Percentiles rank a stretch among this genome's conserved stretches.
These are phyloP conservation scores for Miniopterus natalensis DNA, from an alignment of 2,113 vertebrate species.

Conservation along the genomic window DNA sequence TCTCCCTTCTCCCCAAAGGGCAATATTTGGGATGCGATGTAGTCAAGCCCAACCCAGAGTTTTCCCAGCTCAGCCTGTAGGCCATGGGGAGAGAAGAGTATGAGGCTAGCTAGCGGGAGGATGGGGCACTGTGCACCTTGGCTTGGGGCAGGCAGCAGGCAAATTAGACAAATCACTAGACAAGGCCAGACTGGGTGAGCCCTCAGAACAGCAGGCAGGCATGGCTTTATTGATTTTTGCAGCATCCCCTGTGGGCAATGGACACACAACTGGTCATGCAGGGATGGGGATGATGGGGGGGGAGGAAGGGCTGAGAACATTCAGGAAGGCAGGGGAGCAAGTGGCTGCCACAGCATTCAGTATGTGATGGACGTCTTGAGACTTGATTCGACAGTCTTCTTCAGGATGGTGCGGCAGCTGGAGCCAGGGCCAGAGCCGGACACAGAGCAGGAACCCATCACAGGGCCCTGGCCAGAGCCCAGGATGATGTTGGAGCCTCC, in stretches of 20 bases:
- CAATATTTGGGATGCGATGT: not conserved
- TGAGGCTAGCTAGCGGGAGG: not conserved
- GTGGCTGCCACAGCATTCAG: not conserved
- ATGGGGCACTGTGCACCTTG: fast-evolving
- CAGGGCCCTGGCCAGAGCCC: not conserved
- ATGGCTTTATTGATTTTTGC: conserved; percentile 47
- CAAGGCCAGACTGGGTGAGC: not conserved
- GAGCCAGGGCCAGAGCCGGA: conserved; percentile 13
- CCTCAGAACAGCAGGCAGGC: not conserved
- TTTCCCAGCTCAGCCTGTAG: not conserved
- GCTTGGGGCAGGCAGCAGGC: not conserved
- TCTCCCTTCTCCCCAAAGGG: not conserved
- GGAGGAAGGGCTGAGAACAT: not conserved
- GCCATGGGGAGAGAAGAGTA: not conserved
- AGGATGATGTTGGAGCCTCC: conserved; percentile 18
- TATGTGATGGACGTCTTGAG: conserved; percentile 75
- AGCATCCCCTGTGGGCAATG: not conserved
- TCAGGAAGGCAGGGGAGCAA: not conserved
- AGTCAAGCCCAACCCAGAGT: not conserved
- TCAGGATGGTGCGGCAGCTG: conserved; percentile 70
- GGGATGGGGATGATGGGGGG: not conserved
- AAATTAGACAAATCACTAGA: not conserved
- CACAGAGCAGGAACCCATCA: conserved; percentile 44
- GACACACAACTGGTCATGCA: not conserved
- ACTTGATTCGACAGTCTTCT: conserved; percentile 76